Base-by-base conservation (phyloP, 2,113 vertebrate species). In the Sclerurus mexicanus region DNA sequence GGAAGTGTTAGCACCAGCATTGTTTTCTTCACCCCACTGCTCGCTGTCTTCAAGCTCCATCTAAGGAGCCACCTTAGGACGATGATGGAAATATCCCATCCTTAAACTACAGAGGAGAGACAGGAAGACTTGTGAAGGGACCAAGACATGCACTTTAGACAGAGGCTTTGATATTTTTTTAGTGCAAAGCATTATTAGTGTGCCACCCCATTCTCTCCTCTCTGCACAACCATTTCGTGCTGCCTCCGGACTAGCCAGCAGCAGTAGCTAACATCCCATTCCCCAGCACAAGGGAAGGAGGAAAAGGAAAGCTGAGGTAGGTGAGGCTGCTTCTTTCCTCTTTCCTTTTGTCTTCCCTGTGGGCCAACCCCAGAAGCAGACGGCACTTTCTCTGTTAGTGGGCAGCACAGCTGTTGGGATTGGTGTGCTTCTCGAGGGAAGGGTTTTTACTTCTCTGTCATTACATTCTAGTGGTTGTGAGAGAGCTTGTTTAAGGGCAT, bases 401-500 rank as follows among this genome's bases (percentile, higher is more conserved):
- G 72, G 40, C 49, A 62, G 71, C 78, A 69, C 58, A 46, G 2
- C 64, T 92, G 55, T 39, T 20, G 30, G 78, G 77, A 63, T 35
- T 24, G n/a, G 37, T 40, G 33, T 77, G 42, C 83, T 46, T 22
- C 82, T 90, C 35, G 3, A 52, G 47, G 31, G 60, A 49, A 89
- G 39, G 15, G 5, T 14, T 86, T 68, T 78, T 46, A 35, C 62
- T 86, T 81, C 68, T 95, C 27, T 64, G 69, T 72, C 27, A 9
- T 64, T 89, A 55, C 46, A 18, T 85, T 79, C 35, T 89, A 47
- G 31, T 80, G 64, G 89, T 63, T 12, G 5, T 67, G 78, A 80
- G 58, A 76, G 18, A 89, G 63, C 44, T 76, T 95, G 84, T 53
- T 89, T 76, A 84, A 94, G 80, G 83, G 73, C 79, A 92, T 96